Conservation (phyloP, 2,113 vertebrate genomes). For the Scophthalmus maximus region DNA sequence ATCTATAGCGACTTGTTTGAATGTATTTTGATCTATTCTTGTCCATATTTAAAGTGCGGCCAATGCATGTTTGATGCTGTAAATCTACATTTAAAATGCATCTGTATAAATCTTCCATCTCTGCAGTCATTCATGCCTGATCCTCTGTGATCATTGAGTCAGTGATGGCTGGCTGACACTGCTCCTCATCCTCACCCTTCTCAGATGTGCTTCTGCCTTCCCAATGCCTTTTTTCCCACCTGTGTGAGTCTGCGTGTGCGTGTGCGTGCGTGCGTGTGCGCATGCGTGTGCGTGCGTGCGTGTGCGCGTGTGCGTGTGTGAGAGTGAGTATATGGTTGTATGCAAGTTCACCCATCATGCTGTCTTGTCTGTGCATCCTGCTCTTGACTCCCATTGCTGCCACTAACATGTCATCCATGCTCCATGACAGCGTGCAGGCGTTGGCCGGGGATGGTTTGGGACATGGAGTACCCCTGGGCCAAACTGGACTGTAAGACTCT, state of each 20-base stretch:
- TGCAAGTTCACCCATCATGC: slow-evolving; percentile 7
- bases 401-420: slow-evolving; percentile 84
- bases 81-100: not conserved
- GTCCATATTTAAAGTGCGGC: not conserved
- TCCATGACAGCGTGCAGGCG: slow-evolving; percentile 77
- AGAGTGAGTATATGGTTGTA: not conserved
- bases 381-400: slow-evolving; percentile 71
- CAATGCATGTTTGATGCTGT: not conserved
- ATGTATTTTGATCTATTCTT: slow-evolving; percentile 2
- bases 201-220: slow-evolving; percentile 38
- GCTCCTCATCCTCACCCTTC: slow-evolving; percentile 52
- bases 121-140: slow-evolving; percentile 18
- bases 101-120: not conserved
- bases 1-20: not conserved
- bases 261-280: not conserved
- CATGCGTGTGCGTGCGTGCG: not conserved
- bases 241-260: not conserved
- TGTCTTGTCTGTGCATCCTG: slow-evolving; percentile 45
- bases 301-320: not conserved
- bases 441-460: slow-evolving; percentile 81
- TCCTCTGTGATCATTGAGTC: slow-evolving; percentile 35
- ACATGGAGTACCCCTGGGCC: slow-evolving; percentile 79
- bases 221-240: not conserved
- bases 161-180: slow-evolving; percentile 56
- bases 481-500: slow-evolving; percentile 75